Evolutionary conservation across 2,113 vertebrate species (phyloP).

Genomic region (Sturnira hondurensis): DNA sequence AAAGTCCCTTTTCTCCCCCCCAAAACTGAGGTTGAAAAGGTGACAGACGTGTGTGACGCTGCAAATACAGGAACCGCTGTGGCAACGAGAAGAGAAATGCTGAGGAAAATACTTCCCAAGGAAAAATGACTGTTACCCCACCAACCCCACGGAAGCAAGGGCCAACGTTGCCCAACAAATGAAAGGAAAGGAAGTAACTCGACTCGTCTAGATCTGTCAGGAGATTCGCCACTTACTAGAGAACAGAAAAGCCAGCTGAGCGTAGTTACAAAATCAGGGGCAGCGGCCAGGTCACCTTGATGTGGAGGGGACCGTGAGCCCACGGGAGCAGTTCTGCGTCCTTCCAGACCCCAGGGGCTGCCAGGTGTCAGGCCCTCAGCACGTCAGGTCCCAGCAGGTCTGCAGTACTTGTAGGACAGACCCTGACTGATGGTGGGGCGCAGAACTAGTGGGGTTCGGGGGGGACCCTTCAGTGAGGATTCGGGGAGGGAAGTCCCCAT

Average conservation of each 20-base stretch:
- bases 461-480: background rate
- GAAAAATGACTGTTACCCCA: background rate
- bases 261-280: background rate
- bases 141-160: background rate
- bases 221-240: background rate
- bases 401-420: background rate
- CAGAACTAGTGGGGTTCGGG: background rate
- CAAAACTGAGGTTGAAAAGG: background rate
- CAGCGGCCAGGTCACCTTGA: background rate
- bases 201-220: background rate
- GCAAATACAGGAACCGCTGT: background rate
- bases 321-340: background rate
- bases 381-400: background rate
- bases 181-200: background rate
- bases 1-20: too few relatives aligned
- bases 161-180: background rate
- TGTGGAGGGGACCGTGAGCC: background rate
- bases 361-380: background rate
- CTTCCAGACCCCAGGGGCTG: background rate
- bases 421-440: background rate
- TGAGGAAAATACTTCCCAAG: background rate
- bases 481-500: fast-evolving
- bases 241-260: background rate
- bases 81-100: background rate
- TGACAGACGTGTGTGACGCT: background rate